Conservation (phyloP, 2,797 vertebrate species). For the Oreochromis grahami region DNA sequence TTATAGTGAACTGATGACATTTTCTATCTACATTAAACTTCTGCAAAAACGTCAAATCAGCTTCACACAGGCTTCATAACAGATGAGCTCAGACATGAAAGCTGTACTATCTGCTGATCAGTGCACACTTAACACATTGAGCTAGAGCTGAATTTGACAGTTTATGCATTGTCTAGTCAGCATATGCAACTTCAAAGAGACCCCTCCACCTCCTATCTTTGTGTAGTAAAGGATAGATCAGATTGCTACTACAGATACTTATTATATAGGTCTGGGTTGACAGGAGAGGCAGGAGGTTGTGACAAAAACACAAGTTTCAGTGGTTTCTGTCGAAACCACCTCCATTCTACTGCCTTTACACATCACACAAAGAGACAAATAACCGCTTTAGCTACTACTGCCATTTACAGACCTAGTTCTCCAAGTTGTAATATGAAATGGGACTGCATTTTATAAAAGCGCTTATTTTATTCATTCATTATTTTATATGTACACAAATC, state of each 20-base stretch:
- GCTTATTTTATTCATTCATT: background rate
- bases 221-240: background rate
- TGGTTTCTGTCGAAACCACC: constrained; percentile 67
- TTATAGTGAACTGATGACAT: background rate
- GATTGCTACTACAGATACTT: background rate
- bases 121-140: background rate
- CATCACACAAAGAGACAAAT: background rate
- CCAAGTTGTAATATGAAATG: background rate
- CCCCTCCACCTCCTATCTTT: background rate
- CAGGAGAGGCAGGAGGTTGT: background rate
- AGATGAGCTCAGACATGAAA: background rate
- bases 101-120: background rate
- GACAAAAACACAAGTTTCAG: constrained; percentile 60
- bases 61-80: background rate
- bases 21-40: background rate
- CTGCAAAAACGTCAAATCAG: background rate
- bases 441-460: background rate
- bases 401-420: background rate
- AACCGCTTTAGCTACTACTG: background rate
- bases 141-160: background rate
- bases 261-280: background rate
- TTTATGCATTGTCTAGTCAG: background rate
- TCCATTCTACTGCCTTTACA: constrained; percentile 13
- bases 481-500: background rate
- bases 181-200: background rate